These are phyloP conservation scores for Gasterosteus aculeatus DNA, from an alignment of 2,113 vertebrate species.

Conservation along the genomic window DNA sequence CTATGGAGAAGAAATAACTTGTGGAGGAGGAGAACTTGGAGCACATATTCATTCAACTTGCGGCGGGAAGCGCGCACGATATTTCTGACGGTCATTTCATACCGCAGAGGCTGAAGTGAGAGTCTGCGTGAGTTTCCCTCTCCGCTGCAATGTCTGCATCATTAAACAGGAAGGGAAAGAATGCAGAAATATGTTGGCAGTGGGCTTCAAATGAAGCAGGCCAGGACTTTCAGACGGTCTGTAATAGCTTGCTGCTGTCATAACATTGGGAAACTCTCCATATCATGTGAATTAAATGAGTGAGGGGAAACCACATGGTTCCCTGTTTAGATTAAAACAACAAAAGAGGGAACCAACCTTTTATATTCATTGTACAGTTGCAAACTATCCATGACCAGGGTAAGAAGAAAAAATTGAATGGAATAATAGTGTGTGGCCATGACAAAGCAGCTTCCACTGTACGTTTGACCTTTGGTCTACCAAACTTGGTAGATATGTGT, in stretches of 20 bases:
- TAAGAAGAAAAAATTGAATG: not conserved
- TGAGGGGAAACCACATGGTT: constrained; percentile 22
- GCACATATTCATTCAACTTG: not conserved
- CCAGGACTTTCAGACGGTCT: constrained; percentile 49
- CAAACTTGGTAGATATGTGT: no score
- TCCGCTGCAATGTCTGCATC: not conserved
- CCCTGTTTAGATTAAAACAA: not conserved
- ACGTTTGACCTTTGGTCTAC: no score
- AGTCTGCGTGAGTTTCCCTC: not conserved
- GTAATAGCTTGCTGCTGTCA: constrained; percentile 40
- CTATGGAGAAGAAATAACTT: not conserved
- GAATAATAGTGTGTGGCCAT: no score
- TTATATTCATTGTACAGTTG: not conserved
- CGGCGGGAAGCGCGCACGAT: not conserved
- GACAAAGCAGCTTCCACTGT: no score
- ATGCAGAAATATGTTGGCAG: constrained; percentile 1
- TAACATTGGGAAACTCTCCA: constrained; percentile 27
- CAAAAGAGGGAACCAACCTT: no score
- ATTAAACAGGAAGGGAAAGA: constrained; percentile 41
- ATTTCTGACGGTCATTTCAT: not conserved
- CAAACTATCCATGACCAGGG: not conserved
- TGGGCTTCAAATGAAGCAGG: constrained; percentile 34
- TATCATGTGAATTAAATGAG: constrained; percentile 18
- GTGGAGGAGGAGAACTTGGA: not conserved
- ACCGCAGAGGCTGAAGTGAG: not conserved